Base-by-base conservation (phyloP, 2,888 invertebrate species). In the Eugnorisma glareosa region DNA sequence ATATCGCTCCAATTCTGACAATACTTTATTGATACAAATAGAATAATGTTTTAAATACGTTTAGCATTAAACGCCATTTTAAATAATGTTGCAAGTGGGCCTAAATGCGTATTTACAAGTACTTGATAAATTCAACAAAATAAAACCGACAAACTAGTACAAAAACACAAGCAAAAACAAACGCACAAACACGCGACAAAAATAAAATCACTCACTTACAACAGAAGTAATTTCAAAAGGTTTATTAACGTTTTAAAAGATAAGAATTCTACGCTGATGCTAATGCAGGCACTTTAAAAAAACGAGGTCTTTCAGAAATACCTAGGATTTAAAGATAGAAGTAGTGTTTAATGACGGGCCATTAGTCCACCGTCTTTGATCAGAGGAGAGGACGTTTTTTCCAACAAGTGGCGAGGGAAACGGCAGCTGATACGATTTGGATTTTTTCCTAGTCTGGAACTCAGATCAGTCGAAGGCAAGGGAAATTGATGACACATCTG, bases 341-440 rank as follows among this genome's bases (percentile, higher is more conserved):
- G 40, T 64, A 63, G 63, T 66, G 18, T 82, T 54, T 67, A 64
- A 73, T 68, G 73, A 21, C 57, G 48, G 24, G 59, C 73, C 15
- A 74, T 74, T 71, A 85, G 64, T 63, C 21, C 15, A 28, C 40
- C 31, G 48, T 73, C 69, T 82, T 85, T 85, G 69, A 85, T 69
- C 82, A 61, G 21, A 51, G 7, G 11, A 63, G 18, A 24, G 18
- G 45, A 69, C 18, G n/a, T 7, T n/a, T 78, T 82, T 73, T 64
- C 43, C n/a, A 43, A 54, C 35, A 63, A 61, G 28, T 40, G 37
- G 13, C 61, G 59, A 68, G 61, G 59, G 69, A 74, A 84, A 63
- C 37, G 35, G 54, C 74, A 45, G 40, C 64, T 70, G 43, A 61
- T 57, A 45, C 43, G 13, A 28, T 18, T 31, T 71, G 43, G 2